Base-by-base conservation (phyloP, 1,140 invertebrate genomes). In the Drosophila baimaii region DNA sequence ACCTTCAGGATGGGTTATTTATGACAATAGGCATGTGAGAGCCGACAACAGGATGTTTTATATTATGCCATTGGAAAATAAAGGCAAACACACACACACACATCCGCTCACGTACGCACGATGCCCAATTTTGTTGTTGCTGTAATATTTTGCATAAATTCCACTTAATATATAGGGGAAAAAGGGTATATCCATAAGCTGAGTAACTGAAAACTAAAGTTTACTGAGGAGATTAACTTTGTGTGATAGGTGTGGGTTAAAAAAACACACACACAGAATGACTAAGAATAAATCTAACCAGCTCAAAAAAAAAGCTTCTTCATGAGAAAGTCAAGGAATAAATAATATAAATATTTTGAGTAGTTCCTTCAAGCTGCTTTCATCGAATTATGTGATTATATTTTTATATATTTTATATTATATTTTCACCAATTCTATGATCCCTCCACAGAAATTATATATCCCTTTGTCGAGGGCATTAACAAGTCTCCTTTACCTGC, bases 31-130 rank as follows among this genome's bases (percentile, higher is more conserved):
- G 46, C 56, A 75, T 71, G 52, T 62, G 76, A 61, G 70, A 57
- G 66, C 68, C 77, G 73, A 83, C 77, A 89, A 88, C 83, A 89
- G 83, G 83, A 88, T 89, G 77, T 89, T 88, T 82, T 79, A 82
- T 88, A 86, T 89, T 88, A 88, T 80, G 72, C 80, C 58, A 66
- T 65, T 41, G 27, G 41, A 73, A 83, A 79, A 77, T 68, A 83
- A 84, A 57, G 35, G 54, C 47, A 51, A 61, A 62, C 31, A 54
- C 27, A 56, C 44, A 54, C 27, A 56, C 44, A 62, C 31, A 61
- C 35, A 71, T 79, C 61, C 61, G 72, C 68, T 59, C 49, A 77
- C 73, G 55, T 70, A 77, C 56, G 56, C 41, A 49, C 61, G 63
- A 58, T 55, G 51, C 44, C 27, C 52, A 49, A 62, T 55, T 43